Evolutionary conservation across 2,888 invertebrate species (phyloP).

Genomic region (Sphecodes monilicornis): DNA sequence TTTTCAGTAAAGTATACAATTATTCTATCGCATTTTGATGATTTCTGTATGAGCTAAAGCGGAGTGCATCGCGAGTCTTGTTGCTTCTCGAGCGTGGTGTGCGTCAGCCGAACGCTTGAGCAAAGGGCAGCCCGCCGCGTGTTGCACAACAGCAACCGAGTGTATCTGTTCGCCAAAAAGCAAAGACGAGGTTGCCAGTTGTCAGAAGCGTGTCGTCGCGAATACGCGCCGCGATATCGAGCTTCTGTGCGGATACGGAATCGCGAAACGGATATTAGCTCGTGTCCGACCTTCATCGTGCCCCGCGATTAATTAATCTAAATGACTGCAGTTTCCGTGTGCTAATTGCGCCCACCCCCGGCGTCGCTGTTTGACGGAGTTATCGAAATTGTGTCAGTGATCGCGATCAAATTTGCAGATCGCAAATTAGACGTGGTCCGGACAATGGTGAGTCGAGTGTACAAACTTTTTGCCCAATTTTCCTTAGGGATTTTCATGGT

Average conservation of each 20-base stretch:
- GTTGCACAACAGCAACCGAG: conserved; percentile 75
- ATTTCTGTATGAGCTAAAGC: background rate
- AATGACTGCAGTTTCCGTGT: background rate
- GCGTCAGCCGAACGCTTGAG: conserved; percentile 71
- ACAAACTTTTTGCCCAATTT: background rate
- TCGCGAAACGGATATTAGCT: background rate
- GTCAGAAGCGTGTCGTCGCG: conserved; percentile 69
- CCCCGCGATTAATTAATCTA: background rate
- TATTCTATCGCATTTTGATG: background rate
- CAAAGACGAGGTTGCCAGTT: conserved; percentile 72
- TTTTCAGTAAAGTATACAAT: background rate
- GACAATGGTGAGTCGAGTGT: conserved; percentile 6
- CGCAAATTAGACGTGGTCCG: background rate
- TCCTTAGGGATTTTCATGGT: no score
- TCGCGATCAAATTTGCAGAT: background rate
- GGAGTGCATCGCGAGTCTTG: background rate
- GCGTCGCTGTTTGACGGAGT: no score
- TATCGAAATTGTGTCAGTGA: conserved; percentile 6
- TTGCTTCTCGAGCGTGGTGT: conserved; percentile 41
- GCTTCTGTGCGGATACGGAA: background rate
- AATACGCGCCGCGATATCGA: conserved; percentile 9
- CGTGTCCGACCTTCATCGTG: background rate
- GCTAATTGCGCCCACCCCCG: background rate
- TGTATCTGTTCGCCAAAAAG: conserved; percentile 72
- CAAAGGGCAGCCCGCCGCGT: conserved; percentile 75